phyloP scores from a whole-genome alignment of 2,888 invertebrate genomes.

The Mythimna ferrago region DNA sequence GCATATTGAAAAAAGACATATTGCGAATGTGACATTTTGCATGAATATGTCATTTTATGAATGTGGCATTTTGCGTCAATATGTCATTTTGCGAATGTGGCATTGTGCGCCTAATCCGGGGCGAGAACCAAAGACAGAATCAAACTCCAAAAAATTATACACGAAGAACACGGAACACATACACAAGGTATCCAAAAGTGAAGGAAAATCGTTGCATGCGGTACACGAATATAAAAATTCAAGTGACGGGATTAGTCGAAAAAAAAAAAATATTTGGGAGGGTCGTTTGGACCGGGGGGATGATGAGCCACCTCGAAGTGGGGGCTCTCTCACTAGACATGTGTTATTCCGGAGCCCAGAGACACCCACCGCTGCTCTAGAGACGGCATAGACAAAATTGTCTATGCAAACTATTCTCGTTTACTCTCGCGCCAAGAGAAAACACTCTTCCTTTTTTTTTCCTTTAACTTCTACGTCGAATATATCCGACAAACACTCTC shows the following conservation, averaged over 20 bases:
- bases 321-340: constrained; percentile 56
- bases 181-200: constrained; percentile 80
- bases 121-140: constrained; percentile 59
- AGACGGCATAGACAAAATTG: background rate
- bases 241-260: constrained; percentile 78
- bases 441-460: no score
- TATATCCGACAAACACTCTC: no score
- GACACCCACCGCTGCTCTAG: background rate
- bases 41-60: no score
- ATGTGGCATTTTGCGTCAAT: no score
- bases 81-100: no score
- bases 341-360: constrained; percentile 28
- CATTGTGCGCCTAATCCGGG: no score
- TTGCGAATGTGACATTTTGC: no score
- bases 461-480: no score
- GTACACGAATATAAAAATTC: constrained; percentile 75
- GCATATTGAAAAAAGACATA: no score
- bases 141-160: constrained; percentile 67
- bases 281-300: constrained; percentile 77
- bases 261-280: constrained; percentile 84
- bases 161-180: constrained; percentile 82
- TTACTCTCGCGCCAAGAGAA: no score
- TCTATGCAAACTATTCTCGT: no score
- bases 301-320: constrained; percentile 33
- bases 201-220: constrained; percentile 82